Base-by-base conservation (phyloP, 2,797 vertebrate species). In the Trematomus bernacchii region DNA sequence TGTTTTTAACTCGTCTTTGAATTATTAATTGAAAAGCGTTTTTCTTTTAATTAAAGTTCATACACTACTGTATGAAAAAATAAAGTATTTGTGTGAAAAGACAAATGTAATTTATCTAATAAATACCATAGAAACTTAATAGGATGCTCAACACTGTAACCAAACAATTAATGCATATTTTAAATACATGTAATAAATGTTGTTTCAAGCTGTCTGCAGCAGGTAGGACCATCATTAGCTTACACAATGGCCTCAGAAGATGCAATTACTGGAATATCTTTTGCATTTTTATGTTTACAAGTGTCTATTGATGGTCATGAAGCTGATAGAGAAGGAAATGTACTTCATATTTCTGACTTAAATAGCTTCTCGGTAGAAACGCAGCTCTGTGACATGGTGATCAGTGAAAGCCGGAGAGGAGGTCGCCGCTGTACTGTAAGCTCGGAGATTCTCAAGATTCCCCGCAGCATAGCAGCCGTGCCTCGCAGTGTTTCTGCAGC, bases 371-470 rank as follows among this genome's bases (percentile, higher is more conserved):
- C 52, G 60, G 46, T 53, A 9, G 66, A 84, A 55, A 63, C 57
- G 3, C 80, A 16, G 50, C 65, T 76, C 74, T 75, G 70, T 68
- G 44, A 68, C 62, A 47, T 27, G 2, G 54, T 46, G 71, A 66
- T 89, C 30, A 3, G 86, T 57, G 86, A 91, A 93, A 92, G 91
- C 92, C 91, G 76, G 75, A 66, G 83, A 57, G 71, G 92, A 91
- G 73, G 75, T 78, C 77, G 84, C 76, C 50, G 86, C n/a, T n/a
- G 95, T 94, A 90, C n/a, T n/a, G 95, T 94, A 90, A 95, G 96
- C 94, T 78, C 76, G 71, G 85, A 93, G 96, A 99, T 99, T 98
- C 97, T 93, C 96, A 71, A 94, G 96, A 99, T 99, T 98, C 98
- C 94, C 95, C 80, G 90, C 92, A 84, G 91, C 97, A 98, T 98